phyloP scores from a whole-genome alignment of 2,888 invertebrate genomes.

The Drosophila parthenogenetica region DNA sequence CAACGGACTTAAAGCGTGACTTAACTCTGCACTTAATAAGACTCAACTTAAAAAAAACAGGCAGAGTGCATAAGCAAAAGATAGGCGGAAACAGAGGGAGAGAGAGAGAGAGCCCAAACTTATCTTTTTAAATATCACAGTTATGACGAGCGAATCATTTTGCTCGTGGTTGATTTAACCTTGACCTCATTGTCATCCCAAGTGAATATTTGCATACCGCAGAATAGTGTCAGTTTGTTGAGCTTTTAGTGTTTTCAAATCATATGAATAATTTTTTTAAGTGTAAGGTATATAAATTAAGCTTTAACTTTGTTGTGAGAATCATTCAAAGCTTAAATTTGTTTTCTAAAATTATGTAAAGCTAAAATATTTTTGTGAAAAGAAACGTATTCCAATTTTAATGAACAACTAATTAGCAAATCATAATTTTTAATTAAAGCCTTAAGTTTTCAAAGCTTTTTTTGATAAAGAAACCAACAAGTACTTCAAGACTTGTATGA shows the following conservation, averaged over 20 bases:
- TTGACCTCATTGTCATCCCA: background rate
- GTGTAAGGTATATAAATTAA: no score
- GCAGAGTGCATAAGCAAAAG: background rate
- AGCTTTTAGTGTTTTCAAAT: background rate
- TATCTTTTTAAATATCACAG: background rate
- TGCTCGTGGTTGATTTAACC: background rate
- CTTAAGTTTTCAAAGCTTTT: no score
- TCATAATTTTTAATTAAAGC: no score
- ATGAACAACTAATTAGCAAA: no score
- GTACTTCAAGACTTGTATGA: no score
- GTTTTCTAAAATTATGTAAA: no score
- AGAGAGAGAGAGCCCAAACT: background rate
- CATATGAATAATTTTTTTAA: background rate
- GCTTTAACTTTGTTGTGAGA: no score
- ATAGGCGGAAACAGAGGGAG: background rate
- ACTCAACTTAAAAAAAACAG: background rate
- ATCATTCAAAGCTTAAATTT: no score
- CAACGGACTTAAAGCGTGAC: slow-evolving; percentile 16
- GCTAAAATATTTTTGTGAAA: no score
- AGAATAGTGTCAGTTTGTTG: background rate
- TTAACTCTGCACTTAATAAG: slow-evolving; percentile 15
- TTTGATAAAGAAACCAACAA: no score
- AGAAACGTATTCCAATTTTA: no score
- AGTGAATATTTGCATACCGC: background rate
- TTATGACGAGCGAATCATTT: background rate